These are phyloP conservation scores for Drosophila willistoni DNA, from an alignment of 1,140 invertebrate genomes.

Conservation along the genomic window DNA sequence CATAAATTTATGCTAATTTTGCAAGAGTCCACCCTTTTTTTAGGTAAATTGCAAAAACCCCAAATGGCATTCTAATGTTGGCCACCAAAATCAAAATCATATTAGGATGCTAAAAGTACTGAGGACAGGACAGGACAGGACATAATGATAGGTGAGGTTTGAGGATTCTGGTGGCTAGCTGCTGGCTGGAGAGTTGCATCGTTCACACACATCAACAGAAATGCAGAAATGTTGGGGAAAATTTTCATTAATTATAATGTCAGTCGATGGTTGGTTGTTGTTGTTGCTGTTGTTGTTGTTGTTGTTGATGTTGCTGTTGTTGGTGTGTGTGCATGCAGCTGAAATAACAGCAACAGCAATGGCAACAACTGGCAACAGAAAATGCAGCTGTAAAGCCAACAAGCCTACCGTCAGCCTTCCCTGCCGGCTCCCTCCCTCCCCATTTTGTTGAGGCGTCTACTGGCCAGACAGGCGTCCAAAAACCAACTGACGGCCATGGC, in stretches of 20 bases:
- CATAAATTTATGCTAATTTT: slow-evolving; percentile 8
- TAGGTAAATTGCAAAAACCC: slow-evolving; percentile 26
- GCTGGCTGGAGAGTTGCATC: not conserved
- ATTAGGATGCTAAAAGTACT: slow-evolving; percentile 50
- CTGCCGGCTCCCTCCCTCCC: not conserved
- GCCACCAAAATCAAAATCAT: slow-evolving; percentile 78
- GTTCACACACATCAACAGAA: slow-evolving; percentile 34
- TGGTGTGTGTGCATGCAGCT: slow-evolving; percentile 49
- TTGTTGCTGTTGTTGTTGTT: slow-evolving; percentile 36
- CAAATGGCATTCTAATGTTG: slow-evolving; percentile 75
- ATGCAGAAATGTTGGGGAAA: slow-evolving; percentile 52
- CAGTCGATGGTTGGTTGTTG: slow-evolving; percentile 40
- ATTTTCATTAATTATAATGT: slow-evolving; percentile 80
- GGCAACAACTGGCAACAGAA: slow-evolving; percentile 14
- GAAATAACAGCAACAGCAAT: slow-evolving; percentile 62
- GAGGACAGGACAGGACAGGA: not conserved
- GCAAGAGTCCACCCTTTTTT: not conserved
- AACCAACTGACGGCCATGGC: slow-evolving; percentile 51
- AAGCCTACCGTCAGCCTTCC: slow-evolving; percentile 17
- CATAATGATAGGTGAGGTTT: not conserved
- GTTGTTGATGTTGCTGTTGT: slow-evolving; percentile 23
- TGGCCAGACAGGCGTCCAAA: slow-evolving; percentile 40
- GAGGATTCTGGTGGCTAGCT: too few species aligned
- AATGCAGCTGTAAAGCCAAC: slow-evolving; percentile 57
- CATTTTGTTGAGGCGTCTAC: slow-evolving; percentile 4